Conservation (phyloP, 1,140 invertebrate genomes). For the Ooceraea biroi region DNA sequence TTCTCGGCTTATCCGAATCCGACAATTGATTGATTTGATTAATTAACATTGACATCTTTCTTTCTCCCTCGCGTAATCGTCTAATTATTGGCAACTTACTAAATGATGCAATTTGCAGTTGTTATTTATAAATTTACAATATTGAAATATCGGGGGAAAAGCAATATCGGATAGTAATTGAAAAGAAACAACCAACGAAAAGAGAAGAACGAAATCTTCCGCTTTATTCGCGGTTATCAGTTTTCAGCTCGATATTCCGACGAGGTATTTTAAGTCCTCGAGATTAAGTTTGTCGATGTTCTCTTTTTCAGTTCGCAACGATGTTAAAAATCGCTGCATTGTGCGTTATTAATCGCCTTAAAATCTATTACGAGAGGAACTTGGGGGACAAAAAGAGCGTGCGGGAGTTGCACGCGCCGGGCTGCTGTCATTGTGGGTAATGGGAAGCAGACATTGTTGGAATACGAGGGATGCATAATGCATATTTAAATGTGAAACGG, state of each 20-base stretch:
- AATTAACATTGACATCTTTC: not conserved
- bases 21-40: not conserved
- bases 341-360: not conserved
- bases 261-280: constrained; percentile 2
- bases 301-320: not conserved
- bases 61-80: not conserved
- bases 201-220: not conserved
- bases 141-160: too few species aligned
- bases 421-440: not conserved
- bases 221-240: too few species aligned
- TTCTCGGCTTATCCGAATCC: not conserved
- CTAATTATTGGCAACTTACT: not conserved
- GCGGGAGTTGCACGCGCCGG: not conserved
- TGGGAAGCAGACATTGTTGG: constrained; percentile 25
- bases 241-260: too few species aligned
- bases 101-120: too few species aligned
- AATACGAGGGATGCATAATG: constrained; percentile 45
- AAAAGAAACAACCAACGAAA: too few species aligned
- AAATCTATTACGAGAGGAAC: not conserved
- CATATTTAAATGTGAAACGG: constrained; percentile 40
- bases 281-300: not conserved
- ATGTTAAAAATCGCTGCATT: not conserved
- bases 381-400: not conserved
- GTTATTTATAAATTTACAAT: not conserved
- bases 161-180: too few species aligned